A percentile compares a stretch with the other conserved stretches of the same genome.
Conservation (phyloP, 1,140 invertebrate genomes). For the Drosophila bocqueti region DNA sequence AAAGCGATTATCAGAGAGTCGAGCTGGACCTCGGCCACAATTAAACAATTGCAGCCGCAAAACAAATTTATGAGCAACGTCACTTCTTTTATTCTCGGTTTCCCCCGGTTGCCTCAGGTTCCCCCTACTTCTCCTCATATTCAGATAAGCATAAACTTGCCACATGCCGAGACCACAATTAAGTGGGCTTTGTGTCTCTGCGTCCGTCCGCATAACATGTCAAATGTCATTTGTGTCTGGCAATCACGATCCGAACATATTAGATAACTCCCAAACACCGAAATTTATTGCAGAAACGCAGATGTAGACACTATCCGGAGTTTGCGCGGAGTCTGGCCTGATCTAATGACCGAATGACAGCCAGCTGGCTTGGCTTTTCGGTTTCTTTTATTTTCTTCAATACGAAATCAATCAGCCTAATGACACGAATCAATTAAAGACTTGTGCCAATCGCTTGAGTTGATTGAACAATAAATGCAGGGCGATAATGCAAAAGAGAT, state of each 20-base stretch:
- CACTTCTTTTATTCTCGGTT: slow-evolving; percentile 50
- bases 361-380: slow-evolving; percentile 29
- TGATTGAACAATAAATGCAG: slow-evolving; percentile 5
- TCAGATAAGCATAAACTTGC: slow-evolving; percentile 56
- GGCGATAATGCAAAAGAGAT: background rate
- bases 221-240: slow-evolving; percentile 79
- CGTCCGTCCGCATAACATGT: slow-evolving; percentile 67
- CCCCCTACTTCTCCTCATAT: background rate
- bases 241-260: slow-evolving; percentile 68
- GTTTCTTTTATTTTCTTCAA: slow-evolving; percentile 36
- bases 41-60: slow-evolving; percentile 76
- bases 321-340: background rate
- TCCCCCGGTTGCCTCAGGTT: background rate
- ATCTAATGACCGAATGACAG: slow-evolving; percentile 35
- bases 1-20: slow-evolving; percentile 35
- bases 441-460: slow-evolving; percentile 34
- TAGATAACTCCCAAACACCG: slow-evolving; percentile 62
- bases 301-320: background rate
- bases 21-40: slow-evolving; percentile 57
- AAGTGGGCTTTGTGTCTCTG: slow-evolving; percentile 33
- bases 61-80: slow-evolving; percentile 69
- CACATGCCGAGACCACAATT: slow-evolving; percentile 44
- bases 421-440: slow-evolving; percentile 39
- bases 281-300: slow-evolving; percentile 19
- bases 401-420: slow-evolving; percentile 46